A percentile compares a stretch with the other conserved stretches of the same genome.
Evolutionary conservation across 2,888 invertebrate species (phyloP).

Genomic region (Tipula helvola): DNA sequence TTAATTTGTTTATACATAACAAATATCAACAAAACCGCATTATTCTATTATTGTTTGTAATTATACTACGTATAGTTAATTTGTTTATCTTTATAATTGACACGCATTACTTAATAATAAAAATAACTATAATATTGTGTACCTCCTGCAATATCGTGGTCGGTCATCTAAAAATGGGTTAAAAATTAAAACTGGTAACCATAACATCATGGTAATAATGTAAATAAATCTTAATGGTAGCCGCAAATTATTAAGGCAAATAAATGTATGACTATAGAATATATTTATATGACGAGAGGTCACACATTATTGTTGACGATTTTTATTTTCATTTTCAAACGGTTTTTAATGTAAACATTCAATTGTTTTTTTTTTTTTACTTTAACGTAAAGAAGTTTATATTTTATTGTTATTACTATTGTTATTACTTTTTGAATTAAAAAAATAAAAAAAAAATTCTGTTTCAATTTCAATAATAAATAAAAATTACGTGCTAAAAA

Average conservation of each 20-base stretch:
- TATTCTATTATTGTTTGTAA: not conserved
- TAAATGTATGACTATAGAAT: not conserved
- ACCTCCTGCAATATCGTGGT: not conserved
- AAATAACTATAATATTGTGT: not conserved
- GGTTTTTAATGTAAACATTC: not conserved
- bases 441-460: not conserved
- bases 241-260: not conserved
- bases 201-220: not conserved
- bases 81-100: not conserved
- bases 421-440: not conserved
- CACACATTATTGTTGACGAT: not conserved
- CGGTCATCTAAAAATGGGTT: not conserved
- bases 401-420: not conserved
- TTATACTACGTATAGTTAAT: not conserved
- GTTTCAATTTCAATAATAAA: not conserved
- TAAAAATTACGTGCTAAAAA: not conserved
- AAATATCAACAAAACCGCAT: not conserved
- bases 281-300: not conserved
- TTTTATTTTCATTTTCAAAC: not conserved
- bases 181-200: not conserved
- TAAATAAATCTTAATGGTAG: not conserved
- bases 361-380: not conserved
- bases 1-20: not conserved
- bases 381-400: not conserved
- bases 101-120: not conserved